A percentile compares a stretch with the other conserved stretches of the same genome.
phyloP scores from a whole-genome alignment of 2,797 vertebrate species.

The Trachurus trachurus region DNA sequence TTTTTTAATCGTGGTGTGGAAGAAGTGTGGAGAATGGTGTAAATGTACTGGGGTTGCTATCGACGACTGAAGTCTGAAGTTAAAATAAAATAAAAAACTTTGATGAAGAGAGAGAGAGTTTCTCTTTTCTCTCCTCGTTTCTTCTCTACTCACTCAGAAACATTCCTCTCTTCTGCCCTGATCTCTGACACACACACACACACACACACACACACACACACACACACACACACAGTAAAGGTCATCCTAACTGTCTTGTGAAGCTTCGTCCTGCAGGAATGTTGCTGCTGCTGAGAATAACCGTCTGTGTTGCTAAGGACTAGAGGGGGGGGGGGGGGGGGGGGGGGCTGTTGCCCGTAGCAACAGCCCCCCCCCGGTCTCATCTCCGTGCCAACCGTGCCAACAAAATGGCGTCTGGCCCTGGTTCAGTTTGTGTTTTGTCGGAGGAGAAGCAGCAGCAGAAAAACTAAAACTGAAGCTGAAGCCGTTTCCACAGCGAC shows the following conservation, averaged over 20 bases:
- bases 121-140: no score
- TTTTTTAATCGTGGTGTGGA: no score
- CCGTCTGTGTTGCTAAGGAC: constrained; percentile 30
- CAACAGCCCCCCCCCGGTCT: constrained; percentile 20
- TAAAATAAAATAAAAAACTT: no score
- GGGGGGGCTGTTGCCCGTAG: not conserved
- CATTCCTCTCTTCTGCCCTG: no score
- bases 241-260: constrained; percentile 19
- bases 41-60: no score
- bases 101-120: no score
- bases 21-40: no score
- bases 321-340: no score
- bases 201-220: not conserved
- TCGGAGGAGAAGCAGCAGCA: not conserved
- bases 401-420: constrained; percentile 35
- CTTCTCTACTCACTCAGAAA: no score
- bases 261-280: constrained; percentile 34
- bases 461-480: constrained; percentile 5
- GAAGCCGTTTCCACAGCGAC: not conserved
- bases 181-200: no score
- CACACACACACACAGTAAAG: constrained; percentile 17
- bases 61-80: no score
- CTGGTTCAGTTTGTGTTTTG: constrained; percentile 8
- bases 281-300: constrained; percentile 33
- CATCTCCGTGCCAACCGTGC: constrained; percentile 8